Conservation (phyloP, 2,888 invertebrate species). For the Scrobipalpa atriplicella region DNA sequence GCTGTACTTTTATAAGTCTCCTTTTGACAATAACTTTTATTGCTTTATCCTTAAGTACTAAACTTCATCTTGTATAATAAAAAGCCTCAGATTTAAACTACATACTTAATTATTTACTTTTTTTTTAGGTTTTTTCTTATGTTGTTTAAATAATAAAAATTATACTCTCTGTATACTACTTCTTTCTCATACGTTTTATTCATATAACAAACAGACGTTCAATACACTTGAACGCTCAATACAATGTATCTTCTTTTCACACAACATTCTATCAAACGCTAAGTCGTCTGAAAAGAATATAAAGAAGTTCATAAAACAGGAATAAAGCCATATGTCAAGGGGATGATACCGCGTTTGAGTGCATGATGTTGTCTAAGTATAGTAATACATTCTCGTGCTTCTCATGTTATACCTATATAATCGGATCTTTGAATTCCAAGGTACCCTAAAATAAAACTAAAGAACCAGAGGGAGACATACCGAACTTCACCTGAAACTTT, state of each 20-base stretch:
- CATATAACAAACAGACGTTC: not conserved
- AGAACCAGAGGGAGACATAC: too few species aligned
- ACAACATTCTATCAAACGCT: not conserved
- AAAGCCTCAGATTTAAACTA: too few species aligned
- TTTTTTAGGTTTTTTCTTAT: too few species aligned
- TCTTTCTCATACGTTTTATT: not conserved
- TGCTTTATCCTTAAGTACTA: too few species aligned
- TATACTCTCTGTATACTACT: not conserved
- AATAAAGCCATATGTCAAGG: conserved; percentile 17
- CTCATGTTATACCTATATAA: not conserved
- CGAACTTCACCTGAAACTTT: too few species aligned
- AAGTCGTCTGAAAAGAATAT: conserved; percentile 11
- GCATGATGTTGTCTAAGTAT: not conserved
- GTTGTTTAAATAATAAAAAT: too few species aligned
- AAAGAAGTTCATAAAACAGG: not conserved
- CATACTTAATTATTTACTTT: too few species aligned
- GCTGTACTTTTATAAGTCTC: too few species aligned
- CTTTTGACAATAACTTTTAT: too few species aligned
- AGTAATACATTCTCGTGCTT: conserved; percentile 1
- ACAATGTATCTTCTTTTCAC: not conserved
- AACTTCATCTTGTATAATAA: too few species aligned
- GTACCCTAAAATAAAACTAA: too few species aligned
- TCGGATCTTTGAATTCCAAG: too few species aligned
- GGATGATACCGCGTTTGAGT: conserved; percentile 10
- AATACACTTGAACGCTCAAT: not conserved